A percentile compares a stretch with the other conserved stretches of the same genome.
phyloP scores from a whole-genome alignment of 2,888 invertebrate species.

The Acrocyrtus sp. region DNA sequence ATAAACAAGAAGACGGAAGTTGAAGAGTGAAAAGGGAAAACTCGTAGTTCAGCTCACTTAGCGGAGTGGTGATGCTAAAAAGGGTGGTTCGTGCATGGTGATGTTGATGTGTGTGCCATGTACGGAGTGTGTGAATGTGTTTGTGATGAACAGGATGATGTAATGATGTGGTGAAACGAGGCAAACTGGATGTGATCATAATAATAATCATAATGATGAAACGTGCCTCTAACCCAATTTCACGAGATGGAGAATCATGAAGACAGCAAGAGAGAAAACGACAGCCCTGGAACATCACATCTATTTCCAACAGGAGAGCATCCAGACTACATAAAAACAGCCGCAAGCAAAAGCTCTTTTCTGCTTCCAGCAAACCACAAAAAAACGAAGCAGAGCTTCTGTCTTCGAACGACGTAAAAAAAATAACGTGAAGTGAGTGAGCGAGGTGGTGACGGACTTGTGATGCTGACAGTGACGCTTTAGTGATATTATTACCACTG shows the following conservation, averaged over 20 bases:
- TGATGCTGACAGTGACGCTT: slow-evolving; percentile 1
- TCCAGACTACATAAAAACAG: no score
- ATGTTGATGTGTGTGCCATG: no score
- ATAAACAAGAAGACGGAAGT: slow-evolving; percentile 19
- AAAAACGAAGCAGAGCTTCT: not conserved
- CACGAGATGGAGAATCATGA: slow-evolving; percentile 2
- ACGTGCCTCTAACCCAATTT: slow-evolving; percentile 22
- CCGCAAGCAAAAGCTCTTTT: slow-evolving; percentile 15
- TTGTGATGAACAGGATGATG: slow-evolving; percentile 23
- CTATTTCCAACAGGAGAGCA: slow-evolving; percentile 15
- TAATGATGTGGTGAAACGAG: slow-evolving; percentile 44
- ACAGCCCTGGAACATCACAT: slow-evolving; percentile 18
- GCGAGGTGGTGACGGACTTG: not conserved
- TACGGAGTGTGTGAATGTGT: no score
- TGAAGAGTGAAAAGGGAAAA: no score
- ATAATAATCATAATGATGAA: slow-evolving; percentile 33
- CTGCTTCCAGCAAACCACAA: no score
- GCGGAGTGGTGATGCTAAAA: no score
- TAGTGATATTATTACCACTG: not conserved
- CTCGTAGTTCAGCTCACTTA: no score
- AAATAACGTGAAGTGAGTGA: not conserved
- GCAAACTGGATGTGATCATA: slow-evolving; percentile 35
- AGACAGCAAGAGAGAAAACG: no score
- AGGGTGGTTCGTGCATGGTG: no score
- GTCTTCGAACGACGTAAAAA: no score